Evolutionary conservation across 2,888 invertebrate genomes (phyloP), one percentile per base, ranked within the genome.

Genomic region (Agrotis puta): DNA sequence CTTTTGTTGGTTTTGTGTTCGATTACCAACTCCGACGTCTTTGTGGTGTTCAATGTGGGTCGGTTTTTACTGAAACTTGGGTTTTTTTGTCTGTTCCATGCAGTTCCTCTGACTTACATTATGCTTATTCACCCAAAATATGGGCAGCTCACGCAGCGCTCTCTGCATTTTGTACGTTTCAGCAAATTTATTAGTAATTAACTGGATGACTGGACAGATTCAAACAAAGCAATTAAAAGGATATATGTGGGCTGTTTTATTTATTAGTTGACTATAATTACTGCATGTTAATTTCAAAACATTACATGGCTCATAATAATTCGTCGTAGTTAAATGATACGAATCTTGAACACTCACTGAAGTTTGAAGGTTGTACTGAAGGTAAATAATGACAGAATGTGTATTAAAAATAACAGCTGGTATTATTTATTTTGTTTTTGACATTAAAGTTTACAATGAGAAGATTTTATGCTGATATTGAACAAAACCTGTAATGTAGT

Each of bases 1-100:
- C 89, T 91, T 93, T 93, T 94, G 91, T 92, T 90, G 84, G 88
- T 88, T 90, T 84, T 82, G 74, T 84, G 70, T 64, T 74, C 18
- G 22, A 83, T 79, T 75, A 67, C 65, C 57, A 84, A 54, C 71
- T 81, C 50, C 39, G 39, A 58, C 70, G 71, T 82, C 83, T 85
- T 84, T 82, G 76, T 81, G 70, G 57, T 63, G 14, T 48, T 64
- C 70, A 45, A 64, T 56, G 50, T 63, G 7, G 63, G 59, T 74
- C 54, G 64, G 68, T 72, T 83, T 78, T 72, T 76, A 27, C 50
- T 68, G 48, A 64, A 51, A 66, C 24, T 53, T 6, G 48, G 47
- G 11, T 65, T 85, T 82, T n/a, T 73, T 83, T 68, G 54, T 24
- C 3, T 27, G 53, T 64, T 56, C 48, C 57, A 51, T 77, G 39